A percentile compares a stretch with the other conserved stretches of the same genome.
phyloP scores from a whole-genome alignment of 53 echinoderm and acorn worm genomes.

The Actinopyga echinites region DNA sequence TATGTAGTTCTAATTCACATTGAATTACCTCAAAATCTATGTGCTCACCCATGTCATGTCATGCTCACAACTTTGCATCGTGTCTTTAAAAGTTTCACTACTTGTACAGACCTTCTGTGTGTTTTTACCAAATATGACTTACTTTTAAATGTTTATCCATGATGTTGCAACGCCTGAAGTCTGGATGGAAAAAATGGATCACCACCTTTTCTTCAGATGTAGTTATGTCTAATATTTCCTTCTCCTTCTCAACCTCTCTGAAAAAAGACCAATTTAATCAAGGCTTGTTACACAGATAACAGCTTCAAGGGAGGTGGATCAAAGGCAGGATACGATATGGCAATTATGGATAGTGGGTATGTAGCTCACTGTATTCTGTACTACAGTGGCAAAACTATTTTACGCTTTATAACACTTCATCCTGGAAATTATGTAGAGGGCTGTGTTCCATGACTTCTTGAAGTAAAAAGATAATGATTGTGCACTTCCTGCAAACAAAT shows the following conservation, averaged over 20 bases:
- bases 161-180: conserved; percentile 83
- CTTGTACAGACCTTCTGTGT: not conserved
- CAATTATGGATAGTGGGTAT: too few relatives aligned
- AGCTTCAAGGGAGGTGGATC: too few relatives aligned
- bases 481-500: too few relatives aligned
- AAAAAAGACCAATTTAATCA: not conserved
- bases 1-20: too few relatives aligned
- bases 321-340: too few relatives aligned
- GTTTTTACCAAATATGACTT: not conserved
- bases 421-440: too few relatives aligned
- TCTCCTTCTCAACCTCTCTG: conserved; percentile 85
- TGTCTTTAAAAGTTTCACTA: not conserved
- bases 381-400: too few relatives aligned
- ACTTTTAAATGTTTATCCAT: conserved; percentile 89
- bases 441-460: too few relatives aligned
- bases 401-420: too few relatives aligned
- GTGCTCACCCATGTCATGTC: not conserved
- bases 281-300: too few relatives aligned
- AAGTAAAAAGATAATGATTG: too few relatives aligned
- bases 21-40: not conserved
- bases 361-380: too few relatives aligned
- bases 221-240: conserved; percentile 76
- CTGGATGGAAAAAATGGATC: conserved; percentile 84
- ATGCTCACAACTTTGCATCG: not conserved
- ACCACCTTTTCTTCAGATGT: conserved; percentile 66